These are phyloP conservation scores for Mamestra brassicae DNA, from an alignment of 2,888 invertebrate species.

Conservation along the genomic window DNA sequence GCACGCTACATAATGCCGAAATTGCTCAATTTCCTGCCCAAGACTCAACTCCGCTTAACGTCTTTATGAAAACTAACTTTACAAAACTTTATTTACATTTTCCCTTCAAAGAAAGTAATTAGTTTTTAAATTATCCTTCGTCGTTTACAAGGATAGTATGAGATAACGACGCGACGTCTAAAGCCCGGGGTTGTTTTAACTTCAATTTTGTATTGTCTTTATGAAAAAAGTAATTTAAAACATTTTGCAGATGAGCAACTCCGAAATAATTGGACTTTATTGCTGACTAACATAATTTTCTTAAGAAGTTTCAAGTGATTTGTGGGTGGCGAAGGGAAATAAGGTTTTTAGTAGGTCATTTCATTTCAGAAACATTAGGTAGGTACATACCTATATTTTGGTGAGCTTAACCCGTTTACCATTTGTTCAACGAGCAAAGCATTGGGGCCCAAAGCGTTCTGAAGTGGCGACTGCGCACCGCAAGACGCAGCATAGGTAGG, in stretches of 20 bases:
- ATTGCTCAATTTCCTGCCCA: constrained; percentile 86
- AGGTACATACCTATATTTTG: too few relatives aligned
- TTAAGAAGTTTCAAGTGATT: constrained; percentile 13
- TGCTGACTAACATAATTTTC: constrained; percentile 40
- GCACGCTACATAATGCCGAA: constrained; percentile 79
- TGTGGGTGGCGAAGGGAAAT: constrained; percentile 12
- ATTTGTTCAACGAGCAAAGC: too few relatives aligned
- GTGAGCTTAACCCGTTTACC: too few relatives aligned
- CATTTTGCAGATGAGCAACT: constrained; percentile 36
- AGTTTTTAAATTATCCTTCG: constrained; percentile 77
- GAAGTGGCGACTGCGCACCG: too few relatives aligned
- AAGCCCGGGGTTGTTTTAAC: constrained; percentile 33
- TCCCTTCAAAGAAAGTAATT: constrained; percentile 81
- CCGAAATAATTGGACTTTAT: constrained; percentile 41
- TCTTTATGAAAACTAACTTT: constrained; percentile 86
- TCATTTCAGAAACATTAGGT: not conserved
- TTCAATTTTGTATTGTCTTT: constrained; percentile 37
- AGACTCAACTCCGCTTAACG: constrained; percentile 82
- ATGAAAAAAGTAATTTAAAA: constrained; percentile 52
- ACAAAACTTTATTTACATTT: constrained; percentile 80
- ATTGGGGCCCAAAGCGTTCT: too few relatives aligned
- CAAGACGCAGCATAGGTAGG: too few relatives aligned
- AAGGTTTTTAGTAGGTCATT: not conserved
- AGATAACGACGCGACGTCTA: constrained; percentile 53
- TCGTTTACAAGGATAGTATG: constrained; percentile 60